These are phyloP conservation scores for Embidobia sp. DNA, from an alignment of 2,888 invertebrate species.

Conservation along the genomic window DNA sequence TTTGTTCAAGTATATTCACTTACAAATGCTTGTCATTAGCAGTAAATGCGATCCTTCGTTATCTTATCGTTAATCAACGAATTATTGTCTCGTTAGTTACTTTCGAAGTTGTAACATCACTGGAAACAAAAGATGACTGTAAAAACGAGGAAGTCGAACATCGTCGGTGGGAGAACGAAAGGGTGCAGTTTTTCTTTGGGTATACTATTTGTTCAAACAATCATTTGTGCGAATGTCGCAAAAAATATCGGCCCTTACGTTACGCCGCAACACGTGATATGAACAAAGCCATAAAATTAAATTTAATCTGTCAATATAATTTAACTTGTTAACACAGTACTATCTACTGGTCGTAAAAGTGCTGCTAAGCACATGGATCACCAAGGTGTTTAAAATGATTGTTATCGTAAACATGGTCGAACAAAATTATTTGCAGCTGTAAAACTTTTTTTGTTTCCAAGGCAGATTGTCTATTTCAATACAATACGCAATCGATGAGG, in stretches of 20 bases:
- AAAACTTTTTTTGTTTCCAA: slow-evolving; percentile 36
- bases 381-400: slow-evolving; percentile 1
- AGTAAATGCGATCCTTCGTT: slow-evolving; percentile 32
- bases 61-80: slow-evolving; percentile 50
- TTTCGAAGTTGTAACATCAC: slow-evolving; percentile 41
- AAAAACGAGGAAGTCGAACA: slow-evolving; percentile 12
- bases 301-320: no score
- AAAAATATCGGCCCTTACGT: no score
- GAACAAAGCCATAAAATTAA: no score
- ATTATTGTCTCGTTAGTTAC: slow-evolving; percentile 58
- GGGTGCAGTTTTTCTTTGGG: background rate
- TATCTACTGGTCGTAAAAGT: no score
- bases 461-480: slow-evolving; percentile 55
- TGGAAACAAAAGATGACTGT: slow-evolving; percentile 3
- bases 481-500: slow-evolving; percentile 26
- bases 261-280: no score
- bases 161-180: slow-evolving; percentile 13
- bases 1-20: slow-evolving; percentile 14
- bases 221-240: no score
- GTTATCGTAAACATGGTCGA: no score
- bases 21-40: slow-evolving; percentile 19
- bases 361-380: background rate
- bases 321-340: no score
- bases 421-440: slow-evolving; percentile 20
- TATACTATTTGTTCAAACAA: no score